Conservation (phyloP, 2,888 invertebrate species). For the Phytoseiulus persimilis region DNA sequence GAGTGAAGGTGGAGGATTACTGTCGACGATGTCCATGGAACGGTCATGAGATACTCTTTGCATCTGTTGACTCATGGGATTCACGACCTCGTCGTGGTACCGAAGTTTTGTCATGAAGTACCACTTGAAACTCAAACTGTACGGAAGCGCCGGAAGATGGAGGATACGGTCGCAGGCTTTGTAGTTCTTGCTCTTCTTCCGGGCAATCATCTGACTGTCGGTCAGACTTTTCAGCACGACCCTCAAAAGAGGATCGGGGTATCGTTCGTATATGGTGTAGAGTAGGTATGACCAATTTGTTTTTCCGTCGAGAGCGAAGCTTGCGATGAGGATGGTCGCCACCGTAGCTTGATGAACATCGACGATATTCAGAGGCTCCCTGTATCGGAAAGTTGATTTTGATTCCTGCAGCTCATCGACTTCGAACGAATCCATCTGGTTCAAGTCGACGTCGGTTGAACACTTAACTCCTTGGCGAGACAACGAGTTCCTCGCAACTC, state of each 20-base stretch:
- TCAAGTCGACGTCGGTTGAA: background rate
- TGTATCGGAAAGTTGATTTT: background rate
- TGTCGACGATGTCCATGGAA: background rate
- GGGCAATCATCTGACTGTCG: conserved; percentile 57
- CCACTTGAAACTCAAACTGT: conserved; percentile 47
- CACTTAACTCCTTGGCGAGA: conserved; percentile 19
- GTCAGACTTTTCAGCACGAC: conserved; percentile 58
- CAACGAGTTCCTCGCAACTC: background rate
- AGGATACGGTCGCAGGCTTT: conserved; percentile 51
- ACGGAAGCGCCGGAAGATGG: conserved; percentile 54
- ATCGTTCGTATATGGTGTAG: conserved; percentile 62
- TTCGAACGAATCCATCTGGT: conserved; percentile 8
- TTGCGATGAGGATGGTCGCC: conserved; percentile 8
- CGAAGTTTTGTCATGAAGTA: conserved; percentile 13
- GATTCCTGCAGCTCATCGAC: conserved; percentile 19
- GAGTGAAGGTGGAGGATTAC: background rate
- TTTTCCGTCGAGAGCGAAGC: conserved; percentile 53
- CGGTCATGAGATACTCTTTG: background rate
- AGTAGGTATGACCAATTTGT: conserved; percentile 61
- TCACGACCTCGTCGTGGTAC: conserved; percentile 13
- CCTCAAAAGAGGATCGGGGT: conserved; percentile 60
- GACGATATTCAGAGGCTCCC: conserved; percentile 7
- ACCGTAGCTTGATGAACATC: conserved; percentile 31
- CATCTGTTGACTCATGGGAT: conserved; percentile 30
- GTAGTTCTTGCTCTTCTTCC: conserved; percentile 52